Evolutionary conservation across 2,113 vertebrate genomes (phyloP).

Genomic region (Neodontobutis hainanensis): DNA sequence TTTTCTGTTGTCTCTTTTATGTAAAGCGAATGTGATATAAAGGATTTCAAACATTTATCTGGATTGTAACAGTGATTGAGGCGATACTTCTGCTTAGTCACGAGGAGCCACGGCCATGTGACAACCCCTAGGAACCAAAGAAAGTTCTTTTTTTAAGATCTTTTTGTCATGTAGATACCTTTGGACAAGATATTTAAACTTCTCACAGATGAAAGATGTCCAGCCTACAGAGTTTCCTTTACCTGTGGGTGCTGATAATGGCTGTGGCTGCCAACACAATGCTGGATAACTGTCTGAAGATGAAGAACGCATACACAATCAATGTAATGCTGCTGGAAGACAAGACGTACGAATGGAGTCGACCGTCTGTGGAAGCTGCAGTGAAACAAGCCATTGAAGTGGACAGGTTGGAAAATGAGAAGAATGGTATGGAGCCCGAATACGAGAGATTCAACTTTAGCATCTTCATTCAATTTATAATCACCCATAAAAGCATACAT

Average conservation of each 20-base stretch:
- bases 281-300: conserved; percentile 52
- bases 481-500: no score
- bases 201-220: conserved; percentile 43
- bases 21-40: neutral
- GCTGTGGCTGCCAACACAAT: conserved; percentile 34
- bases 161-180: conserved; percentile 52
- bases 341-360: conserved; percentile 73
- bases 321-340: conserved; percentile 90
- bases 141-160: neutral
- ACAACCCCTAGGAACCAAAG: neutral
- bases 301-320: conserved; percentile 55
- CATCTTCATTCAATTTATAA: neutral
- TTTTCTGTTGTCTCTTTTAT: conserved; percentile 3
- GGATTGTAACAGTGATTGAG: conserved; percentile 13
- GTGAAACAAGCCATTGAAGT: conserved; percentile 75
- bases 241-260: conserved; percentile 34
- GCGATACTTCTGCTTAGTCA: conserved; percentile 6
- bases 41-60: conserved; percentile 3
- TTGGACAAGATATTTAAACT: conserved; percentile 10
- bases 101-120: conserved; percentile 9
- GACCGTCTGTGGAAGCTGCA: conserved; percentile 59
- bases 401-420: conserved; percentile 61
- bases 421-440: conserved; percentile 46
- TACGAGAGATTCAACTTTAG: neutral
- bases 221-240: conserved; percentile 19